Percentiles rank a stretch among this genome's conserved stretches.
Conservation (phyloP, 2,113 vertebrate genomes). For the Cygnus buccinator region DNA sequence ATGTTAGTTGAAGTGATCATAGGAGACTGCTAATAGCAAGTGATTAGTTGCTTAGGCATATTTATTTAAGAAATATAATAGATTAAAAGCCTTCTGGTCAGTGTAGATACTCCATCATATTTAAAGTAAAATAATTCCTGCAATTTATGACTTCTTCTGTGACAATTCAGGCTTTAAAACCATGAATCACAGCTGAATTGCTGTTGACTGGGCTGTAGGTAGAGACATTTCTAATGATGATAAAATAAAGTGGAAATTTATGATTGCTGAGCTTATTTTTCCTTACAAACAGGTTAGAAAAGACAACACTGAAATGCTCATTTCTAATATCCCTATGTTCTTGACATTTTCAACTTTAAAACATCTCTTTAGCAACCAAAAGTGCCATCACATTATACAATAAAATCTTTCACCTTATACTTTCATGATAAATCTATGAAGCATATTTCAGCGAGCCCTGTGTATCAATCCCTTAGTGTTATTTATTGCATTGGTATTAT, state of each 20-base stretch:
- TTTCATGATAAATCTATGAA: neutral
- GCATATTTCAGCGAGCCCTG: neutral
- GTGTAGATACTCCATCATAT: constrained; percentile 51
- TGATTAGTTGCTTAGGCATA: constrained; percentile 48
- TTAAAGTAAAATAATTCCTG: constrained; percentile 63
- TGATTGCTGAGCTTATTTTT: neutral
- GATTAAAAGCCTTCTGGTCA: constrained; percentile 55
- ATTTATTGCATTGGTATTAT: neutral
- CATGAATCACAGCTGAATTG: constrained; percentile 19
- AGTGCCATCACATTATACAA: neutral
- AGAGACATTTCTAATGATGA: neutral
- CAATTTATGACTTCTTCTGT: constrained; percentile 59
- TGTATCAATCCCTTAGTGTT: neutral
- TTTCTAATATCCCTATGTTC: neutral
- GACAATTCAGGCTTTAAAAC: constrained; percentile 42
- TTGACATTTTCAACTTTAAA: neutral
- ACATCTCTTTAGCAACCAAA: neutral
- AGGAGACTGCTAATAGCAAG: constrained; percentile 52
- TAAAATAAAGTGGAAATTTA: constrained; percentile 4
- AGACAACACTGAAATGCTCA: neutral
- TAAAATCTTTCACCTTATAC: neutral
- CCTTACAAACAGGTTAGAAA: neutral
- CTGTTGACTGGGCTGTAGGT: constrained; percentile 27
- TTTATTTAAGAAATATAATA: constrained; percentile 65
- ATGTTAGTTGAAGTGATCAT: constrained; percentile 49